Conservation (phyloP, 2,888 invertebrate genomes). For the Theretra japonica region DNA sequence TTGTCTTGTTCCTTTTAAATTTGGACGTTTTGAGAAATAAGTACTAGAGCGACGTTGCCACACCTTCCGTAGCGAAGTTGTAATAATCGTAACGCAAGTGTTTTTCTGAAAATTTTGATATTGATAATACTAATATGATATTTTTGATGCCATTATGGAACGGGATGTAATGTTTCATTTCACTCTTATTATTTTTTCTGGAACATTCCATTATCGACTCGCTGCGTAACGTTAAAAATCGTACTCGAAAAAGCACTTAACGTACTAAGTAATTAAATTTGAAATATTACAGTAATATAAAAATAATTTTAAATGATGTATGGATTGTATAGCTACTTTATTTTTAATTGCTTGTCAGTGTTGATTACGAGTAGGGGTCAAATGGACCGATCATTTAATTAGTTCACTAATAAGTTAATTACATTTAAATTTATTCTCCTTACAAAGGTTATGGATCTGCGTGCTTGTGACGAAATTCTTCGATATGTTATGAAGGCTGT, state of each 20-base stretch:
- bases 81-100: background rate
- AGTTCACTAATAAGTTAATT: slow-evolving; percentile 33
- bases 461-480: slow-evolving; percentile 31
- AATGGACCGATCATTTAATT: slow-evolving; percentile 27
- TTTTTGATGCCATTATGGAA: too few species aligned
- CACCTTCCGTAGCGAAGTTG: too few species aligned
- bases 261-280: background rate
- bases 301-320: background rate
- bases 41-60: too few species aligned
- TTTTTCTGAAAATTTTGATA: background rate
- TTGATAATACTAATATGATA: too few species aligned
- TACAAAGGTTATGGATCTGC: slow-evolving; percentile 28
- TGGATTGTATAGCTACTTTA: background rate
- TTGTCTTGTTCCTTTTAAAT: too few species aligned
- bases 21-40: too few species aligned
- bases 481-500: slow-evolving; percentile 32
- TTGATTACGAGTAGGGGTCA: slow-evolving; percentile 15
- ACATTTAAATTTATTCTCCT: slow-evolving; percentile 36
- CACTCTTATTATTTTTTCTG: background rate
- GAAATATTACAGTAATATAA: background rate
- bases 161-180: too few species aligned
- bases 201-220: background rate
- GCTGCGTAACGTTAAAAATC: background rate
- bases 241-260: background rate
- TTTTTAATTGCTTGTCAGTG: slow-evolving; percentile 24